Conservation (phyloP, 2,113 vertebrate species). For the Ia io region DNA sequence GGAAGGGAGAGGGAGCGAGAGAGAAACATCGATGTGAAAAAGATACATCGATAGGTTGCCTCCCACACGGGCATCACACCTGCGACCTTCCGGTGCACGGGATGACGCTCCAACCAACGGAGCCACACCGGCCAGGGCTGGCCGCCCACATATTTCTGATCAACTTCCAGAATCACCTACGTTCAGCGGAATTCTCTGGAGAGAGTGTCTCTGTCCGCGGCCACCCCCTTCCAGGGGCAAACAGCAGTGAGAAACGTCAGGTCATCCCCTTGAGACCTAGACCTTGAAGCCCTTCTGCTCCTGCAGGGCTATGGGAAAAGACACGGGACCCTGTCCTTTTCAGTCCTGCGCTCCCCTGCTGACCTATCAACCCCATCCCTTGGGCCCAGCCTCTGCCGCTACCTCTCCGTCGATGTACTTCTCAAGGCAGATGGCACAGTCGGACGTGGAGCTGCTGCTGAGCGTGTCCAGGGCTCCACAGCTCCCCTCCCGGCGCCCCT, state of each 20-base stretch:
- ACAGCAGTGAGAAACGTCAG: not conserved
- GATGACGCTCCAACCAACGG: too few relatives aligned
- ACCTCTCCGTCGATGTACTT: constrained; percentile 99
- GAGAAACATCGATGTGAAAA: not conserved
- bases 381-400: not conserved
- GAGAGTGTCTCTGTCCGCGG: not conserved
- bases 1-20: not conserved
- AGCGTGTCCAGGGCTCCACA: constrained; percentile 93
- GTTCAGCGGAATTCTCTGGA: not conserved
- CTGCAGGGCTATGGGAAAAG: not conserved
- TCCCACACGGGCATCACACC: too few relatives aligned
- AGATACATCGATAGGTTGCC: not conserved
- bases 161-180: not conserved
- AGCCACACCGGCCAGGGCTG: too few relatives aligned
- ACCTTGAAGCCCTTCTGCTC: not conserved
- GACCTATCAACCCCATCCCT: not conserved
- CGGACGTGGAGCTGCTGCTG: constrained; percentile 96
- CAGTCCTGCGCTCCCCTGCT: not conserved
- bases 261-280: not conserved
- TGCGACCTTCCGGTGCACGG: too few relatives aligned
- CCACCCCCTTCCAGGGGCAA: not conserved
- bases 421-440: constrained; percentile 99
- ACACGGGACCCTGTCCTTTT: not conserved
- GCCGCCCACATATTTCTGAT: not conserved
- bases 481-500: constrained; percentile 91